Base-by-base conservation (phyloP, 2,113 vertebrate species). In the Pelvicachromis taeniatus region DNA sequence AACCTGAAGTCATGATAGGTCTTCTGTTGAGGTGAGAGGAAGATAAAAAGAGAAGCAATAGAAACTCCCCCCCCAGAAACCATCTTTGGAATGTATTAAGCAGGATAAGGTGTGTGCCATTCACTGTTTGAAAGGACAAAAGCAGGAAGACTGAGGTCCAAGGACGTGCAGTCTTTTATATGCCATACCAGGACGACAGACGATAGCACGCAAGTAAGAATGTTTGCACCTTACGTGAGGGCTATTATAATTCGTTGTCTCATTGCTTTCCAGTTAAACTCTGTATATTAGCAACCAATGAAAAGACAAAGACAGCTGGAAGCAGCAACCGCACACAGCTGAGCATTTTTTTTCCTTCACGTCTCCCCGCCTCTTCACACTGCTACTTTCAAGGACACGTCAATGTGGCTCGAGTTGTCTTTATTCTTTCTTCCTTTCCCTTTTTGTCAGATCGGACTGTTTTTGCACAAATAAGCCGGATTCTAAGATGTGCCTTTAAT, bases 1-100 rank as follows among this genome's bases (percentile, higher is more conserved):
- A 99, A 84, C 63, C 98, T 94, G 96, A 99, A 99, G 96, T 99
- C 98, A 70, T 97, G 96, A 89, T 98, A 99, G 55, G 96, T 98
- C 96, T 99, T 99, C 98, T 99, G 95, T 9, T 31, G 16, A 23
- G 53, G 38, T 8, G 59, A 31, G 17, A 73, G 17, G 52, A 2
- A 26, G 40, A 63, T 23, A 54, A 73, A 83, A 45, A 40, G 31
- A 70, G 56, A 78, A 53, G 56, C 45, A 26, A 79, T 38, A 13
- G 6, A 53, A 58, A 65, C 35, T n/a, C n/a, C n/a, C n/a, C n/a
- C n/a, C n/a, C 77, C 45, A 87, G 63, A 82, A 85, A 85, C 33
- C 70, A 81, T 85, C 81, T 88, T 68, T 88, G 81, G 87, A 92
- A 92, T 86, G 88, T 21, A 35, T 79, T 8, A 3, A 73, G 75